A percentile compares a stretch with the other conserved stretches of the same genome.
These are phyloP conservation scores for Globia sparganii DNA, from an alignment of 2,888 invertebrate genomes.

Conservation along the genomic window DNA sequence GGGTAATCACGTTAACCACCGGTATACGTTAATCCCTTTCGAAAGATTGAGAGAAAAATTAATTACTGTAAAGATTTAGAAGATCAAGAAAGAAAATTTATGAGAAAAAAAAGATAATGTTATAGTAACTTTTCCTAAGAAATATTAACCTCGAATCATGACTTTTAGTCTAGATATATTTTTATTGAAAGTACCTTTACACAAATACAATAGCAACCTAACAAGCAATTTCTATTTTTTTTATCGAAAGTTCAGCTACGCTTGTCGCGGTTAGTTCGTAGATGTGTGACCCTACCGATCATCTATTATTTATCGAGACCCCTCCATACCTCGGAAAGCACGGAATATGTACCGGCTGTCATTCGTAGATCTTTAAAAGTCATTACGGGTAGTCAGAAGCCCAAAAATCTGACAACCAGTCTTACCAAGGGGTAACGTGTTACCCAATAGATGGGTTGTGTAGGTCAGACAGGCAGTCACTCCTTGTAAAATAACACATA, in stretches of 20 bases:
- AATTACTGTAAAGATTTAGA: background rate
- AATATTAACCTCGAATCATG: background rate
- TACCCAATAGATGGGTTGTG: background rate
- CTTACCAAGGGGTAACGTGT: too few species aligned
- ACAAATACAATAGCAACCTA: background rate
- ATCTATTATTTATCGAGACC: background rate
- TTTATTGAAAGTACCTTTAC: background rate
- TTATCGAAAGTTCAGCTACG: background rate
- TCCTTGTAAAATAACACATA: background rate
- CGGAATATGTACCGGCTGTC: background rate
- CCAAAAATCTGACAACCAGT: background rate
- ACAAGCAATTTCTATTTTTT: background rate
- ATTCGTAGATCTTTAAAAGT: background rate
- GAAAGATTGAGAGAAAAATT: background rate
- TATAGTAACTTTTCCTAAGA: too few species aligned
- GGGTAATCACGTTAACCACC: background rate
- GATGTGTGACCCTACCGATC: background rate
- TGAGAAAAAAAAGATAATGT: background rate
- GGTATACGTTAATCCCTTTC: too few species aligned
- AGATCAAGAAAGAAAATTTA: background rate
- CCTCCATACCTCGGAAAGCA: background rate
- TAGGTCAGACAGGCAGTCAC: background rate
- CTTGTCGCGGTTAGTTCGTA: background rate
- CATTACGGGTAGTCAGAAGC: too few species aligned
- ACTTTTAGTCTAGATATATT: background rate